Conservation (phyloP, 1,140 invertebrate species). For the Druon quercuslanigerum region DNA sequence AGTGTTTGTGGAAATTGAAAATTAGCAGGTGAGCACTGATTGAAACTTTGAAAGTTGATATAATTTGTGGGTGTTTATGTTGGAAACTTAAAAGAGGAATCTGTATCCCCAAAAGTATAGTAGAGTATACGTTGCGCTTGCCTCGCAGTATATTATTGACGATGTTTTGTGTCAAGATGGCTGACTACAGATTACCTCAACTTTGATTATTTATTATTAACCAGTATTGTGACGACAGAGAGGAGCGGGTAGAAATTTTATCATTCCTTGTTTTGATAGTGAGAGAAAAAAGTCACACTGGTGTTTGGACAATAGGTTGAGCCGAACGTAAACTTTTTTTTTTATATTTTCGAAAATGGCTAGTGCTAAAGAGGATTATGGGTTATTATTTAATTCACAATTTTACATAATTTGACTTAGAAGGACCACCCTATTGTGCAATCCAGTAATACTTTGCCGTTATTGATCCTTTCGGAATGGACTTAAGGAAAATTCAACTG, state of each 20-base stretch:
- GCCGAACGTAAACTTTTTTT: too few species aligned
- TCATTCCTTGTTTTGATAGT: slow-evolving; percentile 14
- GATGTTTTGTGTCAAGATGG: slow-evolving; percentile 1
- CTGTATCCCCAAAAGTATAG: not conserved
- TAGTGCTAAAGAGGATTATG: too few species aligned
- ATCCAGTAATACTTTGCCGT: too few species aligned
- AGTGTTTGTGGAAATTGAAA: too few species aligned
- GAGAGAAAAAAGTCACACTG: not conserved
- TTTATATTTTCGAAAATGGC: too few species aligned
- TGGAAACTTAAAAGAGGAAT: slow-evolving; percentile 29
- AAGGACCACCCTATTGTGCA: too few species aligned
- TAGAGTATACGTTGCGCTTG: not conserved
- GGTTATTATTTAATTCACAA: too few species aligned
- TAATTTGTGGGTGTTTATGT: slow-evolving; percentile 15
- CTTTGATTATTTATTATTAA: slow-evolving; percentile 15
- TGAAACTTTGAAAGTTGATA: not conserved
- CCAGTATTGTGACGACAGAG: not conserved
- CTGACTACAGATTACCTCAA: slow-evolving; percentile 8
- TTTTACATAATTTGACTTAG: too few species aligned
- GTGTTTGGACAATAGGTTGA: not conserved
- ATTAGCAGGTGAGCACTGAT: not conserved
- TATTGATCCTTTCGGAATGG: not conserved
- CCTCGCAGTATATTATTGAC: not conserved
- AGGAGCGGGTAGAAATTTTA: slow-evolving; percentile 35
- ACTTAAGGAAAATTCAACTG: not conserved